Evolutionary conservation across 2,888 invertebrate genomes (phyloP).

Genomic region (Carterocephalus palaemon): DNA sequence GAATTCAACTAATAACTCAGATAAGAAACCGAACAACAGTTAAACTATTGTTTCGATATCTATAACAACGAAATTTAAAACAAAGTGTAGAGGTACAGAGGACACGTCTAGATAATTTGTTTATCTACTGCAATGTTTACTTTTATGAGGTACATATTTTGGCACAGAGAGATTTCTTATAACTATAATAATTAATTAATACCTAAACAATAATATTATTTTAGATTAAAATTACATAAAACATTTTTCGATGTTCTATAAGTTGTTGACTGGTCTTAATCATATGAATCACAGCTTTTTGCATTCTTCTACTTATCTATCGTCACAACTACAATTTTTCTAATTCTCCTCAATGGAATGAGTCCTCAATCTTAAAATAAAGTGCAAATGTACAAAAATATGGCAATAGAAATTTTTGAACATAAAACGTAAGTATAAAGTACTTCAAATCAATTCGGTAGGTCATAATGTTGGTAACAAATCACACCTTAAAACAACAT

Average conservation of each 20-base stretch:
- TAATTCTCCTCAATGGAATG: conserved; percentile 69
- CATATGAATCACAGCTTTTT: conserved; percentile 77
- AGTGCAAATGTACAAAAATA: conserved; percentile 58
- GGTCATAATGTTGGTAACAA: not conserved
- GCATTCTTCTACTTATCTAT: conserved; percentile 74
- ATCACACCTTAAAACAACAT: not conserved
- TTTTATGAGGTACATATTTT: conserved; percentile 89
- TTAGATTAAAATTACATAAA: conserved; percentile 68
- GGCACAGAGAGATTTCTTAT: conserved; percentile 86
- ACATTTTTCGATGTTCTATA: conserved; percentile 78
- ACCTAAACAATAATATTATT: conserved; percentile 63
- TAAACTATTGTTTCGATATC: conserved; percentile 2
- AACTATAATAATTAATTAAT: conserved; percentile 71
- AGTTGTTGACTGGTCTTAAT: conserved; percentile 78
- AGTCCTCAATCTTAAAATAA: conserved; percentile 55
- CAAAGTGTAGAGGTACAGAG: conserved; percentile 60
- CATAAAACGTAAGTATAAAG: conserved; percentile 10
- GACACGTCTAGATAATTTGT: conserved; percentile 61
- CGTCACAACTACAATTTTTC: conserved; percentile 67
- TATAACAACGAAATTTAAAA: conserved; percentile 50
- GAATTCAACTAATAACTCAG: not conserved
- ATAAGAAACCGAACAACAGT: conserved; percentile 10
- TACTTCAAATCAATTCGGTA: conserved; percentile 1
- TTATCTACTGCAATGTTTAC: conserved; percentile 73
- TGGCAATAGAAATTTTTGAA: conserved; percentile 43